Base-by-base conservation (phyloP, 2,797 vertebrate species). In the Falco biarmicus region DNA sequence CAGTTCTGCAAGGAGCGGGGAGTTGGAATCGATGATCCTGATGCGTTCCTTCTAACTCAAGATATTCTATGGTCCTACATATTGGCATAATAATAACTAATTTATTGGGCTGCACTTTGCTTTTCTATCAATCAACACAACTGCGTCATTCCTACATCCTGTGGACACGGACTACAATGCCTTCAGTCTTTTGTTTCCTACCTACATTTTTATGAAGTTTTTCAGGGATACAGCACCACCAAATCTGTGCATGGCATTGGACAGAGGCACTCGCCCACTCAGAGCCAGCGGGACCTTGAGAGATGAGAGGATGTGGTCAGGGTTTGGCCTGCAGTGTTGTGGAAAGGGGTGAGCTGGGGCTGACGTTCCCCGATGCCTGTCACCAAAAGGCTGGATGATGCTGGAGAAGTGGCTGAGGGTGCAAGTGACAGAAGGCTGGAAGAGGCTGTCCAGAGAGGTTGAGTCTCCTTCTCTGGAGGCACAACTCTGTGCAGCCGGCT, bases 171-270 rank as follows among this genome's bases (percentile, higher is more conserved):
- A 43, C 43, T 43, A 16, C 43, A 32, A 41, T 13, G 24, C 29
- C 10, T 13, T 4, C 32, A n/a, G 43, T 8, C 22, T 51, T 53
- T 6, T 24, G 24, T n/a, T 66, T 53, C 53, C 39, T 29, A 53
- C 53, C 24, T n/a, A 14, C 4, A 32, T 28, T 45, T 81, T 24
- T 32, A 15, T 16, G 6, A 37, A 7, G 25, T 24, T 57, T 70
- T 43, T 20, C 73, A 32, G 37, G 57, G 45, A 19, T 41, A 10
- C 50, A 12, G 34, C 39, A 8, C 32, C n/a, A 32, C 28, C 48
- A 39, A 18, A 47, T 6, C 59, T 1, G 2, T 8, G n/a, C 37
- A 24, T 0, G 4, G 50, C 41, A 4, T 39, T 2, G 7, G 22
- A 11, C 7, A 19, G 68, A 45, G 68, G 39, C 3, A 1, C 37